These are phyloP conservation scores for Hypothenemus hampei DNA, from an alignment of 1,140 invertebrate species.

Conservation along the genomic window DNA sequence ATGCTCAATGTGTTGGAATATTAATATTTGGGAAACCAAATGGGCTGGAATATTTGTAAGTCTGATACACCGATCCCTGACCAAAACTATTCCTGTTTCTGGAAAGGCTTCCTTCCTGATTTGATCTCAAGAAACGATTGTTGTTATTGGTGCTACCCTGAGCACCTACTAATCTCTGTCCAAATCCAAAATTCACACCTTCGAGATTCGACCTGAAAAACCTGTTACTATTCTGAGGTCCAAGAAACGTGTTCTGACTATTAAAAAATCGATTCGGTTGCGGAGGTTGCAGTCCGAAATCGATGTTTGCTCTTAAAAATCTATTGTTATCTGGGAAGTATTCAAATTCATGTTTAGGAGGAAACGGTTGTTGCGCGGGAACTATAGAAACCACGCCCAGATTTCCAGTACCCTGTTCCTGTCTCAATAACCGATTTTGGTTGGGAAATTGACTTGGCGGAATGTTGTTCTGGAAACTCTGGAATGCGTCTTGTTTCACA, in stretches of 20 bases:
- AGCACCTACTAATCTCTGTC: neutral
- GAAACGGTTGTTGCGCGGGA: constrained; percentile 17
- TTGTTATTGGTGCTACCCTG: constrained; percentile 20
- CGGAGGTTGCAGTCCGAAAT: neutral
- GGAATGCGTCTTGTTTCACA: too few relatives aligned
- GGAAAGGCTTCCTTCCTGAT: constrained; percentile 14
- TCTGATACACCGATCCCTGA: neutral
- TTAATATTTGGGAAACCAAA: constrained; percentile 11
- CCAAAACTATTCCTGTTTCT: neutral
- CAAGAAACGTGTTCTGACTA: constrained; percentile 31
- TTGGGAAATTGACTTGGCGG: neutral
- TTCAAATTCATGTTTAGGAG: constrained; percentile 9
- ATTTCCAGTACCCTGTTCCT: constrained; percentile 48
- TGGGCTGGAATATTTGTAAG: constrained; percentile 8
- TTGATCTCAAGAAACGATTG: constrained; percentile 36
- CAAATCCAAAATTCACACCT: too few relatives aligned
- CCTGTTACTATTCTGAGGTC: constrained; percentile 21
- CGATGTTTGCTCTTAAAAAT: constrained; percentile 23
- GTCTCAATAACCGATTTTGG: constrained; percentile 45
- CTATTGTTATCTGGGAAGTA: constrained; percentile 3
- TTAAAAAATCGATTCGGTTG: neutral
- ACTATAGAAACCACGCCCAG: constrained; percentile 35
- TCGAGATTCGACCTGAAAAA: constrained; percentile 22
- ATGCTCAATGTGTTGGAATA: too few relatives aligned
- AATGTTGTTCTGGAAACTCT: constrained; percentile 16